Evolutionary conservation across 2,888 invertebrate genomes (phyloP).

Genomic region (Drosophila atripex): DNA sequence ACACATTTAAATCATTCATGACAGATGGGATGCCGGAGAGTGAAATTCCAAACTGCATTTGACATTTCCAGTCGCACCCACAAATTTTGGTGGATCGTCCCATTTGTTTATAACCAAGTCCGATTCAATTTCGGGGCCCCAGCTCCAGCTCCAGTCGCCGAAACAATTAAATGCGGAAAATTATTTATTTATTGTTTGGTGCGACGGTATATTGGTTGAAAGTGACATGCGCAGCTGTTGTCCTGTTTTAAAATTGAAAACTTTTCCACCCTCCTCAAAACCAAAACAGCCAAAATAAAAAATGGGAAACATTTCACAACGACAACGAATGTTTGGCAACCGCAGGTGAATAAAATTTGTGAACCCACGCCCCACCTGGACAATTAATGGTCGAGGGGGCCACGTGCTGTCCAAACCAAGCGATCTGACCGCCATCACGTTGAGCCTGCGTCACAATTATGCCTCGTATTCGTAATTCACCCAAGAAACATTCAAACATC

Average conservation of each 20-base stretch:
- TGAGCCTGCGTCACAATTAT: constrained; percentile 47
- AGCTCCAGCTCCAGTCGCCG: constrained; percentile 8
- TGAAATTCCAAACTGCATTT: constrained; percentile 29
- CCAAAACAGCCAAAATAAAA: neutral
- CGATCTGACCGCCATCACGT: constrained; percentile 56
- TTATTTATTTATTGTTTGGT: constrained; percentile 56
- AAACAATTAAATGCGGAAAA: constrained; percentile 41
- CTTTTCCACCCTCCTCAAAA: constrained; percentile 24
- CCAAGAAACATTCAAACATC: constrained; percentile 16
- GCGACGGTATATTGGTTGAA: constrained; percentile 6
- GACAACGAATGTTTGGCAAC: constrained; percentile 10
- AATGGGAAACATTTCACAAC: constrained; percentile 5
- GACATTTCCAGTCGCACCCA: constrained; percentile 22
- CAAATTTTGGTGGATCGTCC: constrained; percentile 12
- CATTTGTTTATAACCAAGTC: constrained; percentile 51
- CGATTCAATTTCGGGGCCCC: constrained; percentile 22
- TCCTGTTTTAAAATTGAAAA: constrained; percentile 35
- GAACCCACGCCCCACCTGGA: constrained; percentile 42
- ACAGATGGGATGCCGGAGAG: constrained; percentile 34
- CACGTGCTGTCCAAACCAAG: constrained; percentile 27
- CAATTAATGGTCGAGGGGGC: constrained; percentile 58
- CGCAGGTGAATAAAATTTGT: constrained; percentile 14
- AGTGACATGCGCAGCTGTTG: constrained; percentile 38
- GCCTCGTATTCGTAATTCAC: constrained; percentile 60
- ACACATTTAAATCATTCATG: constrained; percentile 63